Base-by-base conservation (phyloP, 2,888 invertebrate species). In the Dryomyza anilis region DNA sequence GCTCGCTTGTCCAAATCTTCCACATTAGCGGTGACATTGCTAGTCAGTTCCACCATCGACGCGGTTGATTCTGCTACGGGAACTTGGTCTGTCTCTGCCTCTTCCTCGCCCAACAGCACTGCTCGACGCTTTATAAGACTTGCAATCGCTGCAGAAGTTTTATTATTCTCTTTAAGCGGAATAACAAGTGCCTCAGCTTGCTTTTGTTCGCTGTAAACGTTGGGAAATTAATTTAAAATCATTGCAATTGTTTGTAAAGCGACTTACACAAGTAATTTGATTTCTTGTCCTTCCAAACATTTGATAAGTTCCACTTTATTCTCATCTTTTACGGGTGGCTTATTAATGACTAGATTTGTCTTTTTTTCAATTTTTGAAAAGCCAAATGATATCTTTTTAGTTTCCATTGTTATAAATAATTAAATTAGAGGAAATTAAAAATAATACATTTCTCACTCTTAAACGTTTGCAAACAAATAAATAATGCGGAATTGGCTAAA, bases 361-460 rank as follows among this genome's bases (percentile, higher is more conserved):
- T 88, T 89, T 72, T 87, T 89, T 5, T 82, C 78, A 0, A 88
- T 85, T 85, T 93, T 93, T 73, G 86, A 88, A 83, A 94, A 94
- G 55, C 91, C 89, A 80, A 94, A 94, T 0, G 92, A 92, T 77
- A 94, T 89, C 80, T 93, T 93, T 71, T 92, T 92, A 59, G 84
- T 81, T 71, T 89, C 89, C 87, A 87, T 88, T 71, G 74, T 56
- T 1, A 58, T n/a, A n/a, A n/a, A n/a, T n/a, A n/a, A n/a, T n/a
- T n/a, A n/a, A n/a, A n/a, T n/a, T n/a, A n/a, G n/a, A n/a, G n/a
- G n/a, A n/a, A n/a, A n/a, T n/a, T n/a, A n/a, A n/a, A n/a, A n/a
- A n/a, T n/a, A n/a, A n/a, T n/a, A n/a, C n/a, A n/a, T n/a, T n/a
- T 43, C 8, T n/a, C 14, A 43, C n/a, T 7, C 43, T 5, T 8